Evolutionary conservation across 2,888 invertebrate species (phyloP).

Genomic region (Heterodera filipjevi): DNA sequence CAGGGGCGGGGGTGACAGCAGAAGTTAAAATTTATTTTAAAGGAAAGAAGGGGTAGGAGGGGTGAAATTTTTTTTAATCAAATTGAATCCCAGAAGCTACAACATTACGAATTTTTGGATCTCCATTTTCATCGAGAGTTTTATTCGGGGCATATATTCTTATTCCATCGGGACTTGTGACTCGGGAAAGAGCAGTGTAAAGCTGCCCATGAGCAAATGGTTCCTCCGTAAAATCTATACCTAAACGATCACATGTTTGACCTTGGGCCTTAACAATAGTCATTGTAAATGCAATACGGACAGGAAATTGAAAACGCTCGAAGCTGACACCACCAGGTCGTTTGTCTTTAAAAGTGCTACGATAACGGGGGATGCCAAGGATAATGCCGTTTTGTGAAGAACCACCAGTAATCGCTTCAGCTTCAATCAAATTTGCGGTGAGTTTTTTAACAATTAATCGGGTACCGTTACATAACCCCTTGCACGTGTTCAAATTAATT

Average conservation of each 20-base stretch:
- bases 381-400: background rate
- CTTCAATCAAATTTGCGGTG: background rate
- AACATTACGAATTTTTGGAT: background rate
- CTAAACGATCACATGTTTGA: constrained; percentile 17
- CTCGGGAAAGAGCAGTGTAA: background rate
- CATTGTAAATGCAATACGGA: constrained; percentile 19
- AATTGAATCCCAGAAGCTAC: background rate
- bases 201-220: constrained; percentile 18
- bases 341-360: constrained; percentile 12
- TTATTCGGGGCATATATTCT: constrained; percentile 3
- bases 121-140: background rate
- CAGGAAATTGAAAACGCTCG: constrained; percentile 14
- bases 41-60: too few species aligned
- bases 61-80: too few species aligned
- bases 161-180: background rate
- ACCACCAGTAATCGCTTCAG: constrained; percentile 6
- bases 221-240: constrained; percentile 12
- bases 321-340: constrained; percentile 17
- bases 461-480: constrained; percentile 12
- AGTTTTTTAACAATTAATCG: constrained; percentile 7
- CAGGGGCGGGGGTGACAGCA: too few species aligned
- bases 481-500: constrained; percentile 4
- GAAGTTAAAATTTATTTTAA: too few species aligned
- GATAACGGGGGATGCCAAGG: constrained; percentile 7
- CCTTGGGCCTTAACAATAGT: constrained; percentile 20